These are phyloP conservation scores for Diaperis boleti DNA, from an alignment of 2,888 invertebrate genomes.

Conservation along the genomic window DNA sequence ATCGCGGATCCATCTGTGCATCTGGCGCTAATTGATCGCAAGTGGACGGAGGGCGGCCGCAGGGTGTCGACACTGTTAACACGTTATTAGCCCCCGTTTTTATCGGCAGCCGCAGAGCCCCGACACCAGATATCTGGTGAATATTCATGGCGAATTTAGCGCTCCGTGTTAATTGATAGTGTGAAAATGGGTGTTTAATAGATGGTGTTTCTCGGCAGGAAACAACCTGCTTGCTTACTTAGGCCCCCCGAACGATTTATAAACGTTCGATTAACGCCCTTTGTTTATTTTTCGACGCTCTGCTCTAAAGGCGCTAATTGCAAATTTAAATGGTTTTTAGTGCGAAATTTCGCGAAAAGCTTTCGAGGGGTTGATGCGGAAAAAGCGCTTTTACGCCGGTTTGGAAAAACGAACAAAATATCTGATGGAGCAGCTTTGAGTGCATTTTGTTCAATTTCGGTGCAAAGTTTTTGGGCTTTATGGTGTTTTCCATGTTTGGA, in stretches of 20 bases:
- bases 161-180: slow-evolving; percentile 57
- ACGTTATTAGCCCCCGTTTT: slow-evolving; percentile 50
- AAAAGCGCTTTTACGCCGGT: background rate
- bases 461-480: background rate
- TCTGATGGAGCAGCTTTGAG: background rate
- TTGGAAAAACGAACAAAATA: background rate
- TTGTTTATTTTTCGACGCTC: slow-evolving; percentile 18
- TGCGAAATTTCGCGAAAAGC: background rate
- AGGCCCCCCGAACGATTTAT: slow-evolving; percentile 24
- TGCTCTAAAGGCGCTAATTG: slow-evolving; percentile 6
- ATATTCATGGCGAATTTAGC: slow-evolving; percentile 57
- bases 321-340: slow-evolving; percentile 8
- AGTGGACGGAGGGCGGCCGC: slow-evolving; percentile 49
- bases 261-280: slow-evolving; percentile 29
- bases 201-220: slow-evolving; percentile 44
- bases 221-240: slow-evolving; percentile 26
- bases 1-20: slow-evolving; percentile 36
- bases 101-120: slow-evolving; percentile 46
- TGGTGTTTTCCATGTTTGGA: too few relatives aligned
- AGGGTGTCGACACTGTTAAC: slow-evolving; percentile 51
- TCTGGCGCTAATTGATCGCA: slow-evolving; percentile 52
- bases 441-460: background rate
- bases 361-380: background rate
- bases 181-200: slow-evolving; percentile 57
- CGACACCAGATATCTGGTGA: slow-evolving; percentile 54